Conservation (phyloP, 2,888 invertebrate species). For the Erebia palarica region DNA sequence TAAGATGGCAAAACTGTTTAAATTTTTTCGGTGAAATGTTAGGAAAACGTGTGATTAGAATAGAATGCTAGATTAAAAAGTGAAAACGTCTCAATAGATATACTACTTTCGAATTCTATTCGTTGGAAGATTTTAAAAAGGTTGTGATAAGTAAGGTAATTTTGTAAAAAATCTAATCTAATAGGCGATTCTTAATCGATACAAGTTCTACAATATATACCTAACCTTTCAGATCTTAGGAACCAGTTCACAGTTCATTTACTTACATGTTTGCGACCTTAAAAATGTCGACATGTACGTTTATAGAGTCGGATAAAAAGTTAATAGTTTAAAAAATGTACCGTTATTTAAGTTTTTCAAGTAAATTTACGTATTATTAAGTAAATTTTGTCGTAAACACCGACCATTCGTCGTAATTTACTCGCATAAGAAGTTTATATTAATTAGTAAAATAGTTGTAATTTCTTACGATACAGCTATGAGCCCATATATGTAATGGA, state of each 20-base stretch:
- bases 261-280: too few species aligned
- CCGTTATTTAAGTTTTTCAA: not conserved
- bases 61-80: conserved; percentile 33
- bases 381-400: not conserved
- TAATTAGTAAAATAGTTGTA: not conserved
- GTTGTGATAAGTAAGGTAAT: too few species aligned
- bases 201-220: not conserved
- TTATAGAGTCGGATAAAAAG: not conserved
- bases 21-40: conserved; percentile 31
- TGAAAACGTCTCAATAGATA: conserved; percentile 25
- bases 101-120: conserved; percentile 30
- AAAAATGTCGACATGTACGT: too few species aligned
- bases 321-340: not conserved
- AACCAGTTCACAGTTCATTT: too few species aligned
- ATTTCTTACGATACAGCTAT: not conserved
- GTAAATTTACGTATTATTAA: not conserved
- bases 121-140: not conserved
- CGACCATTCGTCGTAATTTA: not conserved
- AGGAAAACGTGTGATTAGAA: conserved; percentile 32
- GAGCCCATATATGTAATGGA: not conserved
- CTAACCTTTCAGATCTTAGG: not conserved
- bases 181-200: too few species aligned
- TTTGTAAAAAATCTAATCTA: too few species aligned
- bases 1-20: conserved; percentile 23
- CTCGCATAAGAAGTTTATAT: not conserved